A percentile compares a stretch with the other conserved stretches of the same genome.
These are phyloP conservation scores for Telmatherina bonti DNA, from an alignment of 2,797 vertebrate species.

Conservation along the genomic window DNA sequence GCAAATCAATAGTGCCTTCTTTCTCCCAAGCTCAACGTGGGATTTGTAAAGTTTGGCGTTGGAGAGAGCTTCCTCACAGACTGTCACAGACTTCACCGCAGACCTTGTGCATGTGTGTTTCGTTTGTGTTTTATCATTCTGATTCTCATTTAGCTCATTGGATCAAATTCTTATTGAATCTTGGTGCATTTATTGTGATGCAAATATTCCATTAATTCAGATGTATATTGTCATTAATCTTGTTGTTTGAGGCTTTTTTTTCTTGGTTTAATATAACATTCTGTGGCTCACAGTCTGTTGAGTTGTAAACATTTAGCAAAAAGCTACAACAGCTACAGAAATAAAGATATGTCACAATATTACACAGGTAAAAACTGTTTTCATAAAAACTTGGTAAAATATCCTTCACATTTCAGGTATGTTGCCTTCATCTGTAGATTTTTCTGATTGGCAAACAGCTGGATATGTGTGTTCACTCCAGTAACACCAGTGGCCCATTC, in stretches of 20 bases:
- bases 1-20: slow-evolving; percentile 95
- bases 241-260: background rate
- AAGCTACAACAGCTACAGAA: background rate
- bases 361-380: background rate
- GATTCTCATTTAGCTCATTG: background rate
- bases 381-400: too few relatives aligned
- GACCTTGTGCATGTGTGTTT: slow-evolving; percentile 8
- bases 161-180: slow-evolving; percentile 12
- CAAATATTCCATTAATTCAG: background rate
- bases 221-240: background rate
- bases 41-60: slow-evolving; percentile 94
- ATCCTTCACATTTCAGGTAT: background rate
- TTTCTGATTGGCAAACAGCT: background rate
- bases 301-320: background rate
- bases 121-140: background rate
- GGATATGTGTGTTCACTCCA: background rate
- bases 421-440: background rate
- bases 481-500: background rate
- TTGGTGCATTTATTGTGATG: background rate
- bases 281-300: background rate
- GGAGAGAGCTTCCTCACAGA: slow-evolving; percentile 89
- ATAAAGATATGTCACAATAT: background rate
- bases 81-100: slow-evolving; percentile 63
- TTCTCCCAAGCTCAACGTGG: slow-evolving; percentile 92
- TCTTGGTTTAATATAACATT: slow-evolving; percentile 10